Conservation (phyloP, 2,888 invertebrate genomes). For the Xanthorhoe designata region DNA sequence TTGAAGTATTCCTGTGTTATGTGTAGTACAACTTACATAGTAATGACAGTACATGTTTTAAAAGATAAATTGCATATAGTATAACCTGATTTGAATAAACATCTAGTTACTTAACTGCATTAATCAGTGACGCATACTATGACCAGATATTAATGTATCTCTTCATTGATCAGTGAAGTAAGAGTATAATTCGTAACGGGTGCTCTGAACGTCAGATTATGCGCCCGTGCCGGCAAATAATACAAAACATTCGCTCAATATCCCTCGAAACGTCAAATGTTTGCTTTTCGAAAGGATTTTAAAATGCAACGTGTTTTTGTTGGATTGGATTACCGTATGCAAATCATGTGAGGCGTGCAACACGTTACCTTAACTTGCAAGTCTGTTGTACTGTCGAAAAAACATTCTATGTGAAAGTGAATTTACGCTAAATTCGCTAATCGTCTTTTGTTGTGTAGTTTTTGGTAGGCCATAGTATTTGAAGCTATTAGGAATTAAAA, state of each 20-base stretch:
- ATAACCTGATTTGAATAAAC: no score
- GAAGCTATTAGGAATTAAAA: no score
- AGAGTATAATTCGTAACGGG: slow-evolving; percentile 46
- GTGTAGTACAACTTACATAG: no score
- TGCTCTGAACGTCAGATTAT: slow-evolving; percentile 55
- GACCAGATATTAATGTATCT: background rate
- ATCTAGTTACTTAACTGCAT: no score
- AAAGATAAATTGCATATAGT: no score
- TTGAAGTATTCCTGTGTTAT: no score
- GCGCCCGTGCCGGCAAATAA: slow-evolving; percentile 53
- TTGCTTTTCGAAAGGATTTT: slow-evolving; percentile 80
- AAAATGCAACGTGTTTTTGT: slow-evolving; percentile 83
- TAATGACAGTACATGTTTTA: no score
- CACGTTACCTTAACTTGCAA: slow-evolving; percentile 55
- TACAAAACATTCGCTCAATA: slow-evolving; percentile 78
- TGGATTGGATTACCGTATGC: slow-evolving; percentile 75
- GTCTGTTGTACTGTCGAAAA: slow-evolving; percentile 30
- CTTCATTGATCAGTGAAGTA: slow-evolving; percentile 12
- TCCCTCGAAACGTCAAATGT: slow-evolving; percentile 82
- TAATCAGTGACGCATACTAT: no score
- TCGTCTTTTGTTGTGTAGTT: background rate
- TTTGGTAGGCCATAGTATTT: no score
- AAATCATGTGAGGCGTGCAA: slow-evolving; percentile 57
- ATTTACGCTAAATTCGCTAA: background rate
- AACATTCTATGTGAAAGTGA: background rate